Base-by-base conservation (phyloP, 2,888 invertebrate species). In the Brachynemurus nebulosus region DNA sequence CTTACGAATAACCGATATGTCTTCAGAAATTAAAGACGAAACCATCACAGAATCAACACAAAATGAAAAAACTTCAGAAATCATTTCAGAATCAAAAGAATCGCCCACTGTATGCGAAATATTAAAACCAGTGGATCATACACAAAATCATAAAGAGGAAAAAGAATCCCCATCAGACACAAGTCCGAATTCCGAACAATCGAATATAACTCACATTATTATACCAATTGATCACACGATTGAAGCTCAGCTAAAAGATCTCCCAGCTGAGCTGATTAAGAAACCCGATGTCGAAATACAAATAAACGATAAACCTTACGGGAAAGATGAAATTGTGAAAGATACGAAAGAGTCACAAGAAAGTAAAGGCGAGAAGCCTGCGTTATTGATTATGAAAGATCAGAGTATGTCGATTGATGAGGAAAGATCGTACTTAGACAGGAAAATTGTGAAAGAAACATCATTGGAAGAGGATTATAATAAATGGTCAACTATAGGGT, bases 401-500 rank as follows among this genome's bases (percentile, higher is more conserved):
- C 57, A 57, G 46, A 57, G 58, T n/a, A 59, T 59, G 57, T 58
- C 58, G 7, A 54, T 54, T 45, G 59, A 59, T 27, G 60, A 60
- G 50, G 57, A 59, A 48, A 57, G 57, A 46, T 49, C 51, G 14
- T 57, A 60, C 52, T 51, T 60, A 47, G 59, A 60, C 45, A 53
- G 59, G 12, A 58, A 58, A 40, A 55, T 60, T 16, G 50, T 57
- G 12, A 60, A 62, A 45, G 55, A 47, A 34, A 57, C 57, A 27
- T 59, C 61, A 33, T 49, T 59, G 25, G 62, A 62, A 48, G 61
- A 64, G 43, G 60, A 62, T 45, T 57, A 57, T 47, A 59, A 60
- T 47, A 59, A 60, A 59, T 64, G 64, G 64, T 65, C 64, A 49
- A 62, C 61, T 59, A 53, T 56, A 56, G 60, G 57, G 66, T 66